Conservation (phyloP, 2,888 invertebrate genomes). For the Crematogaster levior region DNA sequence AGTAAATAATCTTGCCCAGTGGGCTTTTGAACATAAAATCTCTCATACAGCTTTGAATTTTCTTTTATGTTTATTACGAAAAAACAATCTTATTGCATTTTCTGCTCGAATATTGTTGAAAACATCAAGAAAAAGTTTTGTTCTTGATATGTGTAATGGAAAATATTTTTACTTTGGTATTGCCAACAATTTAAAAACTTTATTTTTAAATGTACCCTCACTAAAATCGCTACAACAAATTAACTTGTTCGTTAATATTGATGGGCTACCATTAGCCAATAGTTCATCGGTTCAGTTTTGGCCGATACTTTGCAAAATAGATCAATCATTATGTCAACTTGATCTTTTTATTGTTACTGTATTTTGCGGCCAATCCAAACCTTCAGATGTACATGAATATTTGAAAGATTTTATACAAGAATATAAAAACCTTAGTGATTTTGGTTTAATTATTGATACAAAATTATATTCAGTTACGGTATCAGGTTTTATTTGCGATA, state of each 20-base stretch:
- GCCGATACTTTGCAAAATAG: conserved; percentile 25
- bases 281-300: conserved; percentile 12
- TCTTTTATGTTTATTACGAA: neutral
- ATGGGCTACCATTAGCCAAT: conserved; percentile 14
- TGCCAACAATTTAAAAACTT: neutral
- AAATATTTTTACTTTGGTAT: conserved; percentile 19
- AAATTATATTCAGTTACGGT: neutral
- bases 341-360: conserved; percentile 23
- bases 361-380: conserved; percentile 9
- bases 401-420: conserved; percentile 16
- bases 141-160: neutral
- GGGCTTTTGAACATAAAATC: conserved; percentile 2
- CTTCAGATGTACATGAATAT: conserved; percentile 3
- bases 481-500: conserved; percentile 15
- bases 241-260: conserved; percentile 13
- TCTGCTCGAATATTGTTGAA: conserved; percentile 14
- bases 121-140: neutral
- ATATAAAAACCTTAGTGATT: neutral
- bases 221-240: neutral
- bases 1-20: neutral
- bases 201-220: neutral
- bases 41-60: neutral
- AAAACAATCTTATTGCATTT: neutral
- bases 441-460: no score
- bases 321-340: conserved; percentile 2